Evolutionary conservation across 2,888 invertebrate species (phyloP).

Genomic region (Netelia fuscicornis): DNA sequence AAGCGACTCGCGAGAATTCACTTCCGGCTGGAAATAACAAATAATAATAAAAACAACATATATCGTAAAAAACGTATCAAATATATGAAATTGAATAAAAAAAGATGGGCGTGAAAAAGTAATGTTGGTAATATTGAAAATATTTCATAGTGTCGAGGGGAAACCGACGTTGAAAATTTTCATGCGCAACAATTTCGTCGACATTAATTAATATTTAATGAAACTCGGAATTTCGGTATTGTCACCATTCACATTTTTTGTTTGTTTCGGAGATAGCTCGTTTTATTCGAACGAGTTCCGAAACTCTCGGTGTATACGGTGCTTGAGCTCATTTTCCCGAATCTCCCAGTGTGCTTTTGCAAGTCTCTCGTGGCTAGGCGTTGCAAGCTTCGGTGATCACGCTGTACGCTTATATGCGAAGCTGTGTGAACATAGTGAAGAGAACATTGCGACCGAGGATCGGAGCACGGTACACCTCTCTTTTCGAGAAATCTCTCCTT

Average conservation of each 20-base stretch:
- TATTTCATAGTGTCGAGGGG: too few species aligned
- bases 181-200: too few species aligned
- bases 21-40: constrained; percentile 15
- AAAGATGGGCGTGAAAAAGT: too few species aligned
- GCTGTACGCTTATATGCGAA: not conserved
- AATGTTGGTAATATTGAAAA: too few species aligned
- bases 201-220: too few species aligned
- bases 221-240: too few species aligned
- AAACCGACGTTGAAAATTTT: too few species aligned
- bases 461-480: not conserved
- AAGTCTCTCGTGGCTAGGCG: constrained; percentile 24
- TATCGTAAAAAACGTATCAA: not conserved
- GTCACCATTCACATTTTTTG: too few species aligned
- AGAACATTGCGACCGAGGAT: not conserved
- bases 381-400: constrained; percentile 36
- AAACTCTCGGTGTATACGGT: too few species aligned
- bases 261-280: too few species aligned
- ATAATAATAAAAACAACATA: not conserved
- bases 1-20: constrained; percentile 32
- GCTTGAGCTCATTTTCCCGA: too few species aligned
- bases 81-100: constrained; percentile 4
- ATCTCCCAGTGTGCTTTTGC: not conserved
- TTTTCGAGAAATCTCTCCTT: constrained; percentile 50
- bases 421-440: not conserved
- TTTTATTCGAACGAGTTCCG: too few species aligned